Evolutionary conservation across 2,113 vertebrate species (phyloP).

Genomic region (Vireo altiloquus): DNA sequence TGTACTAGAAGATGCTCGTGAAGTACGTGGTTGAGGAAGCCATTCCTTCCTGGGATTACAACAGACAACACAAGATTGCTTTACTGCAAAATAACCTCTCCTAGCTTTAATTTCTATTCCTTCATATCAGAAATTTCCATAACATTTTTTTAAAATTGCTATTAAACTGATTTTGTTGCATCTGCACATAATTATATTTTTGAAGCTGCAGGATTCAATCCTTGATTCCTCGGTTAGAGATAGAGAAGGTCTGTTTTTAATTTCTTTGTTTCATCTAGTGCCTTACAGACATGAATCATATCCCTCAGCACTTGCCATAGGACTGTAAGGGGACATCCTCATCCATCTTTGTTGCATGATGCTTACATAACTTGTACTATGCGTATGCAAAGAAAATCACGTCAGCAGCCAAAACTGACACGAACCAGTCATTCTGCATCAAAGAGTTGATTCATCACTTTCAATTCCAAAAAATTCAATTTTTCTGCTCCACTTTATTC

Average conservation of each 20-base stretch:
- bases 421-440: not conserved
- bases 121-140: not conserved
- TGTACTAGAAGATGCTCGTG: not conserved
- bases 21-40: not conserved
- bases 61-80: not conserved
- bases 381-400: not conserved
- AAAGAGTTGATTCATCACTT: not conserved
- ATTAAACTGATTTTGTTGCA: not conserved
- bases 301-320: not conserved
- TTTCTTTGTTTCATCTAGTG: not conserved
- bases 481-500: not conserved
- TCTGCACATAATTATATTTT: not conserved
- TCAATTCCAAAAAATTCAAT: not conserved
- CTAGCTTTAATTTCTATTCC: not conserved
- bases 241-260: not conserved
- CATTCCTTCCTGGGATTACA: not conserved
- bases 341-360: not conserved
- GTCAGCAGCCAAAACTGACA: not conserved
- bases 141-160: not conserved
- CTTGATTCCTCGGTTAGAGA: not conserved
- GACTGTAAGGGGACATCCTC: not conserved
- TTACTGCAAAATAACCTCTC: not conserved
- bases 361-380: not conserved
- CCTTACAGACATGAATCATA: not conserved
- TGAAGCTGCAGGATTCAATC: not conserved